Base-by-base conservation (phyloP, 2,797 vertebrate species). In the Sebastes matsubarae region DNA sequence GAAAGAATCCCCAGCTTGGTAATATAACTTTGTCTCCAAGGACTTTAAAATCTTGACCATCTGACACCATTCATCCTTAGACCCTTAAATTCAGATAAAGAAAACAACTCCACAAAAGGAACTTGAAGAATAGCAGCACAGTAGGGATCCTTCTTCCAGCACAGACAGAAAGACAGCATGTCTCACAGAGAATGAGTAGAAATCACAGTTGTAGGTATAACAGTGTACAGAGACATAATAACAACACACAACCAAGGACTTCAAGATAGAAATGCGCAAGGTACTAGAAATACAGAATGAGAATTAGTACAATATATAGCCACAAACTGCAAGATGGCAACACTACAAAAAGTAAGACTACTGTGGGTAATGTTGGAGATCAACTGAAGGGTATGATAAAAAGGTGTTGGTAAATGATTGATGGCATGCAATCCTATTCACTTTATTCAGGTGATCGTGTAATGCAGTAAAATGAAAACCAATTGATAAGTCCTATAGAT, bases 321-420 rank as follows among this genome's bases (percentile, higher is more conserved):
- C 6, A 32, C 30, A 57, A 79, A 58, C 2, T n/a, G 8, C 3
- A 50, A n/a, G 18, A 16, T n/a, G 36, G 2, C 25, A 58, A 30
- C 13, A 65, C 16, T 18, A 24, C 6, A 14, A 8, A 46, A 12
- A 46, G 18, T 42, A 55, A 54, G 11, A 14, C 36, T 20, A 10
- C 60, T 63, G 18, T 18, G 66, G 13, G 24, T 52, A 12, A 60
- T 10, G 30, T 29, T 71, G 2, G 9, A 57, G 7, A 50, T 67
- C 29, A 77, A 58, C n/a, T 16, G 5, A 79, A 57, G 24, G n/a
- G 5, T 8, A 13, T 58, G 22, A 60, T 2, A 68, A 55, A 61
- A 60, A 72, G 20, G 52, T 30, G 5, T 32, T 67, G 8, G 7
- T 14, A 76, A 82, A 58, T 64, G 32, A 85, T 70, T 65, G 24